Conservation (phyloP, 2,797 vertebrate genomes). For the Pantherophis vulpinus region DNA sequence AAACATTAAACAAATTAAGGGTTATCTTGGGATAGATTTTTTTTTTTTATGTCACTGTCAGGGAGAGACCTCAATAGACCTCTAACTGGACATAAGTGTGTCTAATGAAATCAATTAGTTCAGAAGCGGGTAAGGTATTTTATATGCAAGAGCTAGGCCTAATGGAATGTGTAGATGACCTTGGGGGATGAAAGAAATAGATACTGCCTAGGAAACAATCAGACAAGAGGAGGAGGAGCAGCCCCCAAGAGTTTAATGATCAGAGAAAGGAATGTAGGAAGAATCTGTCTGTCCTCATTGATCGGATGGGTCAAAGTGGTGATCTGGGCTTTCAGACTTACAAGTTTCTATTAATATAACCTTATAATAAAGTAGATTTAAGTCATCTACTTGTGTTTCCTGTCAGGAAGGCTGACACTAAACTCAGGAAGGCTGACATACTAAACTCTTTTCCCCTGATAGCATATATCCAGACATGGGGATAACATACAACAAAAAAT, state of each 20-base stretch:
- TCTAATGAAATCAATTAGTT: not conserved
- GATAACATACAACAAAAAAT: not conserved
- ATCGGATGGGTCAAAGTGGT: not conserved
- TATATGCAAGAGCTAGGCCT: not conserved
- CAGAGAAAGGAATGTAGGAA: not conserved
- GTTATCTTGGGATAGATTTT: fast-evolving
- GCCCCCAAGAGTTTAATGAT: not conserved
- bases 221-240: not conserved
- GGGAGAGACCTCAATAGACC: not conserved
- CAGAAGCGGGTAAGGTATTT: not conserved
- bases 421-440: not conserved
- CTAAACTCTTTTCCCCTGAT: not conserved
- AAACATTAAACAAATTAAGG: not conserved
- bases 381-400: not conserved
- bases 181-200: not conserved
- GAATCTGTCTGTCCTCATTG: not conserved
- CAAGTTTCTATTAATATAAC: not conserved
- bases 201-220: not conserved
- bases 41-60: not conserved
- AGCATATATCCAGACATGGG: not conserved
- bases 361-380: not conserved
- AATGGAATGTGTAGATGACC: not conserved
- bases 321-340: not conserved
- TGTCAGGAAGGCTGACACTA: not conserved
- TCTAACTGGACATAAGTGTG: not conserved